Evolutionary conservation across 1,140 invertebrate genomes (phyloP).

Genomic region (Bactericera cockerelli): DNA sequence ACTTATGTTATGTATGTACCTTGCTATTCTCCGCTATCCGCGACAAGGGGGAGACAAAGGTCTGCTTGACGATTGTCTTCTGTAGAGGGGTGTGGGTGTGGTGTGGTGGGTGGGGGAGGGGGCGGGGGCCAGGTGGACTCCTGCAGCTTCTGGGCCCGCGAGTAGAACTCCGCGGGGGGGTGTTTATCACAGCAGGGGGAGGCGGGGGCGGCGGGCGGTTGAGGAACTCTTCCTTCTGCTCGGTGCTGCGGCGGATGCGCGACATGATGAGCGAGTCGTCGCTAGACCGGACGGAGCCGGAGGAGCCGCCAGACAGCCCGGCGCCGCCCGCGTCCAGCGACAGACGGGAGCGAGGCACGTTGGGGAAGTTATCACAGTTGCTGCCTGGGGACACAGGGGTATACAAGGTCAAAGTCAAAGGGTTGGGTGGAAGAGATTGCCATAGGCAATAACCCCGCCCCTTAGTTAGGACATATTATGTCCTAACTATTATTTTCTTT

Average conservation of each 20-base stretch:
- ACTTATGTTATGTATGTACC: no score
- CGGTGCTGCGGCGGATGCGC: constrained; percentile 60
- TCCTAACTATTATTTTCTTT: no score
- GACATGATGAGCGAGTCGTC: constrained; percentile 50
- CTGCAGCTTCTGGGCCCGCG: constrained; percentile 54
- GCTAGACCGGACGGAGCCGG: constrained; percentile 32
- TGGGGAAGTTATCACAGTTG: constrained; percentile 15
- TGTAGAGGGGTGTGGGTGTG: no score
- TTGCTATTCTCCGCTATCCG: constrained; percentile 32
- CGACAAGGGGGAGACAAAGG: constrained; percentile 40
- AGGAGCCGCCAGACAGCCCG: background rate
- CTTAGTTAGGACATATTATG: no score
- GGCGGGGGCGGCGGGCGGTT: no score
- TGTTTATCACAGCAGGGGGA: constrained; percentile 33
- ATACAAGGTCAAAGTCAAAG: background rate
- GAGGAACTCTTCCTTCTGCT: constrained; percentile 76
- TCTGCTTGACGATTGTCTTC: no score
- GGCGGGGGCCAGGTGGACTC: constrained; percentile 54
- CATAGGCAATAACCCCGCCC: no score
- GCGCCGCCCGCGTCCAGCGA: constrained; percentile 27
- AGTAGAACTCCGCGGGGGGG: constrained; percentile 53
- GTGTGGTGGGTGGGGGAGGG: no score
- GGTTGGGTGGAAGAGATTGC: no score
- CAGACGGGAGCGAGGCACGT: constrained; percentile 26
- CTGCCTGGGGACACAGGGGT: background rate